Evolutionary conservation across 2,888 invertebrate genomes (phyloP), one percentile per base, ranked within the genome.

Genomic region (Trachelus stipa): DNA sequence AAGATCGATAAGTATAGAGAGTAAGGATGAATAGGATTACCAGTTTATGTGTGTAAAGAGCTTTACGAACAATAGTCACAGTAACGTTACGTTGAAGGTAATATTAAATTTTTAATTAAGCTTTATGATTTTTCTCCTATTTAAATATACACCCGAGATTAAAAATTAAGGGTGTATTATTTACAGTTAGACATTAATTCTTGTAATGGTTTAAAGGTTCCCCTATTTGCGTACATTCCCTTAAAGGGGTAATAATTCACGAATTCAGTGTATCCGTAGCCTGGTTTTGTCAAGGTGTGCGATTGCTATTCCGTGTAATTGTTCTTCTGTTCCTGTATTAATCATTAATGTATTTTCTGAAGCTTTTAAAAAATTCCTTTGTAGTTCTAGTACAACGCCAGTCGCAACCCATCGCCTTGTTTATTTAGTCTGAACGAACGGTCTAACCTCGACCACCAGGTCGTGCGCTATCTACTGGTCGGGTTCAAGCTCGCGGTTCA

Each of bases 381-480:
- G 56, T 56, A 56, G 23, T 56, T 56, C 2, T 9, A 56, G 23
- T 23, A 23, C 56, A 2, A 23, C 9, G 56, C 15, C 23, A 56
- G 56, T 56, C 56, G 23, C 56, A 9, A 23, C 56, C 23, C 56
- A 56, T 23, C 9, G 23, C 23, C 71, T 31, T 73, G 78, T 79
- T 80, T 74, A 80, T 75, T 73, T 75, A 80, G 77, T 76, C 77
- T 68, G 77, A 77, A 80, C 76, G 80, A 81, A 77, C 75, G 75
- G 75, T 75, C 75, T 34, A 33, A 12, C 71, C 71, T 71, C 33
- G 71, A 31, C 33, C 71, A 31, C 33, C 23, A 71, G 33, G 23
- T 34, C 71, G 34, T 31, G 34, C 71, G 71, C 71, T 71, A 34
- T 34, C 71, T 71, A 71, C 33, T 33, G 31, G 56, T 23, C 56